phyloP scores from a whole-genome alignment of 2,113 vertebrate species.

The Callaeas wilsoni region DNA sequence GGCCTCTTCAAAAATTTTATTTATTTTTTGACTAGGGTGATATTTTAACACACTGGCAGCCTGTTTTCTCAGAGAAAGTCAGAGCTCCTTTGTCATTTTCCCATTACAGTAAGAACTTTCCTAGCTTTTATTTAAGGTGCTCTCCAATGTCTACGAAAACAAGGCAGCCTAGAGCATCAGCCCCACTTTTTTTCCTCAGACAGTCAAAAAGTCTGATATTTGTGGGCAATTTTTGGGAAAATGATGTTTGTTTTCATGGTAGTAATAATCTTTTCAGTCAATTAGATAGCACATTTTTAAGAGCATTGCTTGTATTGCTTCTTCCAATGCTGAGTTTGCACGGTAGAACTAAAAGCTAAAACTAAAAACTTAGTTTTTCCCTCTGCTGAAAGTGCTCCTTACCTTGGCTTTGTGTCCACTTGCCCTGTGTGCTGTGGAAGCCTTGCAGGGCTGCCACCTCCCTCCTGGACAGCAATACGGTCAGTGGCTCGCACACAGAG shows the following conservation, averaged over 20 bases:
- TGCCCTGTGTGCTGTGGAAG: neutral
- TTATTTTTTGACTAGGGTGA: neutral
- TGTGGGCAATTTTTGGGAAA: neutral
- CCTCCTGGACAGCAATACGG: fast-evolving
- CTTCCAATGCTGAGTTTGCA: neutral
- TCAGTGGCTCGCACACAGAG: neutral
- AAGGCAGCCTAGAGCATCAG: neutral
- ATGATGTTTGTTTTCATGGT: neutral
- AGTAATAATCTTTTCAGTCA: neutral
- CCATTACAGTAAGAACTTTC: neutral
- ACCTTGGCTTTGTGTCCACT: neutral
- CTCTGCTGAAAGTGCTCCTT: neutral
- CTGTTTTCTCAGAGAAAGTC: neutral
- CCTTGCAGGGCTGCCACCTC: neutral
- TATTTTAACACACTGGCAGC: neutral
- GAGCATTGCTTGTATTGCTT: neutral
- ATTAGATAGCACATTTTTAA: neutral
- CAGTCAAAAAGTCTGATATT: neutral
- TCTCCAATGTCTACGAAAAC: neutral
- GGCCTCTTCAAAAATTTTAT: neutral
- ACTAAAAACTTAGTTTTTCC: neutral
- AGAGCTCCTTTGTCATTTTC: constrained; percentile 20
- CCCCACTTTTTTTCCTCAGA: neutral
- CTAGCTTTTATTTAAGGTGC: neutral
- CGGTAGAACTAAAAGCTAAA: neutral